phyloP scores from a whole-genome alignment of 2,888 invertebrate genomes.

The Macrophya annulata region DNA sequence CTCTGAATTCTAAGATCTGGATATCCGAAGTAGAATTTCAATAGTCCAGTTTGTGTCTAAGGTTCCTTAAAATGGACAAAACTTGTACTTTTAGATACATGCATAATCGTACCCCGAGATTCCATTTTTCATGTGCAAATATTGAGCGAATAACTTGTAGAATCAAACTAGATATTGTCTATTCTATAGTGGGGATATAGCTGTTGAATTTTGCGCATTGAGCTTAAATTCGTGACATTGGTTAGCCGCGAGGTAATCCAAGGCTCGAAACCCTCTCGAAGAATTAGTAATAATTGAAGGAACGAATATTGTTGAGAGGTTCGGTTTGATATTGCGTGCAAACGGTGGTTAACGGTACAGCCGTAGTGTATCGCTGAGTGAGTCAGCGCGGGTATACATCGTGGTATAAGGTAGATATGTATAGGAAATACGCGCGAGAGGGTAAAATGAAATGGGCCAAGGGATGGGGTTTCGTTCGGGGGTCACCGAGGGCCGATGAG shows the following conservation, averaged over 20 bases:
- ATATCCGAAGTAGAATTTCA: too few species aligned
- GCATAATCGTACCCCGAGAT: too few species aligned
- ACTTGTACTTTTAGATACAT: too few species aligned
- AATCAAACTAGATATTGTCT: too few species aligned
- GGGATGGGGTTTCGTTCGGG: constrained; percentile 64
- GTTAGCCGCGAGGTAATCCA: constrained; percentile 18
- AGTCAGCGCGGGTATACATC: constrained; percentile 41
- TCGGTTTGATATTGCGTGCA: constrained; percentile 53
- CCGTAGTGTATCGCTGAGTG: constrained; percentile 44
- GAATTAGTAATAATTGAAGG: constrained; percentile 54
- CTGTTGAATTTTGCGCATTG: not conserved
- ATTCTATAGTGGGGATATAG: not conserved
- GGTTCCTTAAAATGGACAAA: too few species aligned
- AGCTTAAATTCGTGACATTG: constrained; percentile 13
- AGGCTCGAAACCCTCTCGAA: constrained; percentile 52
- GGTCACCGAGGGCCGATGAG: constrained; percentile 62
- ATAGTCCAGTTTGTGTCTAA: too few species aligned
- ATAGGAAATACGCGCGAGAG: constrained; percentile 64
- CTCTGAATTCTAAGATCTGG: too few species aligned
- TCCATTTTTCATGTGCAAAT: too few species aligned
- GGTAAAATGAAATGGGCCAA: constrained; percentile 68
- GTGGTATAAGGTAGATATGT: constrained; percentile 2
- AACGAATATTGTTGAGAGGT: constrained; percentile 52
- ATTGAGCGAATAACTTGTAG: too few species aligned
- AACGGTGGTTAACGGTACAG: constrained; percentile 53